phyloP scores from a whole-genome alignment of 2,888 invertebrate genomes.

The Synergus japonicus region DNA sequence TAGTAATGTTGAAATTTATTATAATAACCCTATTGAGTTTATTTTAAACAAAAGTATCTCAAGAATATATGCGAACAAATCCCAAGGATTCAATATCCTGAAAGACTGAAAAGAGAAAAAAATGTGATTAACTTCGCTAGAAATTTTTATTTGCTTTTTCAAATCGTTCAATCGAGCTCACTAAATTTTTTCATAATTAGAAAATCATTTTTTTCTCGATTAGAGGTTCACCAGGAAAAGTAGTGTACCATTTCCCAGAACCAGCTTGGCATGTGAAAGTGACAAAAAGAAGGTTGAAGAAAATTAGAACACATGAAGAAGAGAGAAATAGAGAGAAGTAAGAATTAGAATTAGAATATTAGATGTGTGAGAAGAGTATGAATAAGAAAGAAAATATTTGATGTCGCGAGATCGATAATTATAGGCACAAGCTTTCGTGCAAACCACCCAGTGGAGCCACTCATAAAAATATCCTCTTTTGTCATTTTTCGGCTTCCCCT shows the following conservation, averaged over 20 bases:
- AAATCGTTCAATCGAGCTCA: background rate
- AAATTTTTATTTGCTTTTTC: background rate
- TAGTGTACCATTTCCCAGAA: constrained; percentile 19
- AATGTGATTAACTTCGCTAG: background rate
- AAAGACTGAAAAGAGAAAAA: background rate
- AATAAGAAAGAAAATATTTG: constrained; percentile 24
- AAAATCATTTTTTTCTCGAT: background rate
- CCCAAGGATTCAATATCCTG: background rate
- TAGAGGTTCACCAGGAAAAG: background rate
- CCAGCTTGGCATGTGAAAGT: constrained; percentile 35
- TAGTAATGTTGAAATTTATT: background rate
- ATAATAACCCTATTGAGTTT: no score
- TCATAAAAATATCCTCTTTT: constrained; percentile 25
- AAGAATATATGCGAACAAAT: background rate
- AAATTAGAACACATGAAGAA: background rate
- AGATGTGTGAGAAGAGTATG: constrained; percentile 10
- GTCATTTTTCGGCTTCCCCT: no score
- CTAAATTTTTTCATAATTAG: background rate
- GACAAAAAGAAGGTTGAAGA: constrained; percentile 16
- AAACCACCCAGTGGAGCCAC: constrained; percentile 45
- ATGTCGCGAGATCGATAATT: constrained; percentile 41
- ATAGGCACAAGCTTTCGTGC: constrained; percentile 46
- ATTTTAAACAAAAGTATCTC: background rate
- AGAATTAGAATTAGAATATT: constrained; percentile 28
- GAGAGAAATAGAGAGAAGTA: constrained; percentile 22